Conservation (phyloP, 2,888 invertebrate genomes). For the Andrena bicolor region DNA sequence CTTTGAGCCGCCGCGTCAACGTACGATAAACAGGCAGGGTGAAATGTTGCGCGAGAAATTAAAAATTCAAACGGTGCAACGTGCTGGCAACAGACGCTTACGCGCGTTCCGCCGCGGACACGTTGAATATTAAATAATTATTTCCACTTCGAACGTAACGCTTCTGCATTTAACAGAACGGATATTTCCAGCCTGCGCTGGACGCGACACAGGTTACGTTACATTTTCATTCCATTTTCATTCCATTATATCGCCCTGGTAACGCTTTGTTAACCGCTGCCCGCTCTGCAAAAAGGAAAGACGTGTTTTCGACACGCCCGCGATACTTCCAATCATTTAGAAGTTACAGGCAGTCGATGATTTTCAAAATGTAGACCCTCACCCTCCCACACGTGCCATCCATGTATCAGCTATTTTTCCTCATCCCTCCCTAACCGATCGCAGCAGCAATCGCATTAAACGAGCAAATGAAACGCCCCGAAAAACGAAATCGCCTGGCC, state of each 20-base stretch:
- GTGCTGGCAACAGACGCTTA: neutral
- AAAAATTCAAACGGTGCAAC: conserved; percentile 14
- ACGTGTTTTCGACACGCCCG: conserved; percentile 14
- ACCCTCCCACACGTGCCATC: too few species aligned
- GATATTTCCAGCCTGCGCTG: neutral
- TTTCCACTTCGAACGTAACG: conserved; percentile 7
- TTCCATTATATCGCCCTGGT: conserved; percentile 21
- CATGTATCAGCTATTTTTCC: neutral
- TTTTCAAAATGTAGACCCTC: neutral
- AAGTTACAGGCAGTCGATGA: neutral
- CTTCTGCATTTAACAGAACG: neutral
- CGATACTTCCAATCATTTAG: neutral
- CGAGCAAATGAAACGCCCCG: neutral
- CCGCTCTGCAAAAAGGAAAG: neutral
- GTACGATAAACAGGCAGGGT: neutral
- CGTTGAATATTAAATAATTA: conserved; percentile 43
- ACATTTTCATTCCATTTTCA: conserved; percentile 25
- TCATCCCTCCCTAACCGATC: too few species aligned
- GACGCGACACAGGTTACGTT: neutral
- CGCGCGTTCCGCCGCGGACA: neutral
- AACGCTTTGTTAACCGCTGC: neutral
- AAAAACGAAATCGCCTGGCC: neutral
- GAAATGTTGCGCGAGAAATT: conserved; percentile 7
- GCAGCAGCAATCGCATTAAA: too few species aligned
- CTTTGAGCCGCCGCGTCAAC: neutral